Conservation (phyloP, 2,797 vertebrate genomes). For the Philypnodon macrostomus region DNA sequence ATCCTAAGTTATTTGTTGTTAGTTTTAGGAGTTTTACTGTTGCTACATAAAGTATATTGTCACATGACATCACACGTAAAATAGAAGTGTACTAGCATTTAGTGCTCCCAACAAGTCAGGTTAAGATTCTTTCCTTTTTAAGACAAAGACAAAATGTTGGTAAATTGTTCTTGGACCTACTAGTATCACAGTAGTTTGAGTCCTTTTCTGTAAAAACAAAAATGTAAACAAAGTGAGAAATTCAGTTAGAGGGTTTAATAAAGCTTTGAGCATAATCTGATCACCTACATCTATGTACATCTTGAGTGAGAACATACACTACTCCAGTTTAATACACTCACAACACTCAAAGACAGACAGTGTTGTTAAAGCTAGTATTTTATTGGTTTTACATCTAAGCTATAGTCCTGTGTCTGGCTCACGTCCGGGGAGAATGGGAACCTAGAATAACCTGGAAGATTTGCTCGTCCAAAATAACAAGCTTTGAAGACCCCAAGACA, state of each 20-base stretch:
- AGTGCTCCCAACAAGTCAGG: too few relatives aligned
- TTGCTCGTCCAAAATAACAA: slow-evolving; percentile 41
- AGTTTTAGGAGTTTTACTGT: too few relatives aligned
- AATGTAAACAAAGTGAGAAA: slow-evolving; percentile 1
- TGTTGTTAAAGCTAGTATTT: slow-evolving; percentile 36
- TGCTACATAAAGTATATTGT: too few relatives aligned
- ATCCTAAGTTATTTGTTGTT: too few relatives aligned
- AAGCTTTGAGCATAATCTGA: neutral
- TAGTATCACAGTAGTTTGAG: neutral
- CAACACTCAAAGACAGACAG: slow-evolving; percentile 28
- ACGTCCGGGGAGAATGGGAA: slow-evolving; percentile 15
- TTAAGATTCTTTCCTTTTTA: too few relatives aligned
- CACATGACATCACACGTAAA: too few relatives aligned
- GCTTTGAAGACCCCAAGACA: slow-evolving; percentile 33
- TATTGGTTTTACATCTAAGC: slow-evolving; percentile 20
- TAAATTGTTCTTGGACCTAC: too few relatives aligned
- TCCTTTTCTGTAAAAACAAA: neutral
- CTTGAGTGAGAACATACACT: too few relatives aligned
- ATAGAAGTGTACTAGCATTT: too few relatives aligned
- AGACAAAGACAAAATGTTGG: too few relatives aligned
- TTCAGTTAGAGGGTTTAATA: neutral
- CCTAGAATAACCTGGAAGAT: slow-evolving; percentile 31
- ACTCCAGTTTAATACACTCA: slow-evolving; percentile 38
- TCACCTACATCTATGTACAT: too few relatives aligned
- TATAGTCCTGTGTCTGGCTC: slow-evolving; percentile 8